Percentiles rank a stretch among this genome's conserved stretches.
phyloP scores from a whole-genome alignment of 1,140 invertebrate genomes.

The Episyrphus balteatus region DNA sequence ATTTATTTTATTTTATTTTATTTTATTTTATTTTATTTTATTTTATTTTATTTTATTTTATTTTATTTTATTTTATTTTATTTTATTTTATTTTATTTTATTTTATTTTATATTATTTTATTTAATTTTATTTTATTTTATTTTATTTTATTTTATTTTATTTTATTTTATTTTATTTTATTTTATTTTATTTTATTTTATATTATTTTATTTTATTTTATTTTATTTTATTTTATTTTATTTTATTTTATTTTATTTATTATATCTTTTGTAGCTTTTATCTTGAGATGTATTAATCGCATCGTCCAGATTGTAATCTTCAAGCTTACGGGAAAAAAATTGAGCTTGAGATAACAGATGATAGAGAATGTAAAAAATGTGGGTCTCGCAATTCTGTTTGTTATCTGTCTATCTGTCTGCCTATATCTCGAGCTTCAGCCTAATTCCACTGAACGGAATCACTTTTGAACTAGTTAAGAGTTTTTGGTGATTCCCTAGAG shows the following conservation, averaged over 20 bases:
- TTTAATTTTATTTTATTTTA: not conserved
- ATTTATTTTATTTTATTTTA: not conserved
- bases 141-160: not conserved
- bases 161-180: not conserved
- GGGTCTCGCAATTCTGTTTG: too few relatives aligned
- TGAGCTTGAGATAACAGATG: too few relatives aligned
- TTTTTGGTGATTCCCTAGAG: too few relatives aligned
- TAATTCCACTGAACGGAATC: too few relatives aligned
- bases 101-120: not conserved
- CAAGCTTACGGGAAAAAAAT: too few relatives aligned
- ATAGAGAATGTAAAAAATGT: too few relatives aligned
- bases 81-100: not conserved
- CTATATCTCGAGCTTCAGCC: too few relatives aligned
- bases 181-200: not conserved
- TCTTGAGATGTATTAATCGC: too few relatives aligned
- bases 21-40: not conserved
- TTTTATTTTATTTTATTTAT: not conserved
- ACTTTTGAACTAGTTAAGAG: too few relatives aligned
- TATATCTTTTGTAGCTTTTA: not conserved
- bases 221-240: not conserved
- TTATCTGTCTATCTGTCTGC: too few relatives aligned
- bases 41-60: not conserved
- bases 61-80: not conserved
- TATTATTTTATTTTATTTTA: not conserved
- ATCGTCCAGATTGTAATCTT: too few relatives aligned